Percentiles rank a stretch among this genome's conserved stretches.
These are phyloP conservation scores for Trachops cirrhosus DNA, from an alignment of 2,797 vertebrate genomes.

Conservation along the genomic window DNA sequence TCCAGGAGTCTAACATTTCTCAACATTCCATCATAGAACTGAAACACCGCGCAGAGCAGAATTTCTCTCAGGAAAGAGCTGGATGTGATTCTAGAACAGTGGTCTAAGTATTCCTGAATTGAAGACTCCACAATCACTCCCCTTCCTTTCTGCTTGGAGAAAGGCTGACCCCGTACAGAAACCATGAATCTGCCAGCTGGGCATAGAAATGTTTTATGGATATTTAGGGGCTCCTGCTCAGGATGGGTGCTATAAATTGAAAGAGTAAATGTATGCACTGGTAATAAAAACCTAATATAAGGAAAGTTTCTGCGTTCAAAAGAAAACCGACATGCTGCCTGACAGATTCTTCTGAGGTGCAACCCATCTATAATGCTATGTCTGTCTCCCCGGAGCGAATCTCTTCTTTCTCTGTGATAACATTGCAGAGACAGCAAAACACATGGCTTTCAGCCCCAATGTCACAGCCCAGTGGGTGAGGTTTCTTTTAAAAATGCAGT, in stretches of 20 bases:
- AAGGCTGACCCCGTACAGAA: too few species aligned
- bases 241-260: neutral
- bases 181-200: neutral
- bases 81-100: neutral
- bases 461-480: slow-evolving; percentile 44
- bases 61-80: neutral
- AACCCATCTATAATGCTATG: neutral
- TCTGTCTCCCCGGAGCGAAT: neutral
- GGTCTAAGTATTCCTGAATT: neutral
- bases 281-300: neutral
- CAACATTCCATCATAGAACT: neutral
- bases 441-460: neutral
- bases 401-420: neutral
- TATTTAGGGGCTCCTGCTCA: neutral
- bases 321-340: neutral
- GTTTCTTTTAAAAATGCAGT: neutral
- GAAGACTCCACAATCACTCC: neutral
- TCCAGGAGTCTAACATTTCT: neutral
- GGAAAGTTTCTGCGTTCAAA: neutral
- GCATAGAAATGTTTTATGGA: neutral
- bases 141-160: neutral
- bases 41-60: neutral
- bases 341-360: neutral
- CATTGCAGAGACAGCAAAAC: slow-evolving; percentile 31
- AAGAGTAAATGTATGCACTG: neutral